phyloP scores from a whole-genome alignment of 2,888 invertebrate species.

The Suillia variegata region DNA sequence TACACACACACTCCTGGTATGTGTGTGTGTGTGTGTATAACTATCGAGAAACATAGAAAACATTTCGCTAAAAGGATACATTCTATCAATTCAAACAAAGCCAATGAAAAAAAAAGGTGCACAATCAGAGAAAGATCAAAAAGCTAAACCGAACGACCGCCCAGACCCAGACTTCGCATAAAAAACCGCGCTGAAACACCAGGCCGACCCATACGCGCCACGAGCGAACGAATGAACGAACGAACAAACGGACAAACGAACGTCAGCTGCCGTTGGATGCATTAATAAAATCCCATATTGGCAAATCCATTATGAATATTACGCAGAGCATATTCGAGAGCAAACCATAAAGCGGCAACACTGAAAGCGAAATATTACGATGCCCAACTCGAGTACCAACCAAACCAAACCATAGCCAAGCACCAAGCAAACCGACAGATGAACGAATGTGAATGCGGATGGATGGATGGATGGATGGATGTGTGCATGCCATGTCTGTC shows the following conservation, averaged over 20 bases:
- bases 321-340: slow-evolving; percentile 30
- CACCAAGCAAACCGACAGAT: too few relatives aligned
- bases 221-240: slow-evolving; percentile 13
- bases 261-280: slow-evolving; percentile 26
- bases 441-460: neutral
- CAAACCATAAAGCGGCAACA: neutral
- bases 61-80: neutral
- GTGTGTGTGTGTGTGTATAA: too few relatives aligned
- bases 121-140: slow-evolving; percentile 52
- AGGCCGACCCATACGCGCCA: neutral
- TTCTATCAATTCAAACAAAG: slow-evolving; percentile 31
- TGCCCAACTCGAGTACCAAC: neutral
- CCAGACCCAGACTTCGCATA: too few relatives aligned
- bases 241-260: too few relatives aligned
- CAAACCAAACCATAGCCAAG: neutral
- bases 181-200: too few relatives aligned
- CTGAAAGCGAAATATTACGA: neutral
- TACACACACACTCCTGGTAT: too few relatives aligned
- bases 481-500: neutral
- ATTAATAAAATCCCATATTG: slow-evolving; percentile 59
- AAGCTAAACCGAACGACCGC: slow-evolving; percentile 39
- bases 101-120: too few relatives aligned
- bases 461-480: neutral
- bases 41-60: too few relatives aligned
- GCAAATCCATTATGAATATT: slow-evolving; percentile 60